A percentile compares a stretch with the other conserved stretches of the same genome.
phyloP scores from a whole-genome alignment of 2,797 vertebrate species.

The Pseudocheirus occidentalis region DNA sequence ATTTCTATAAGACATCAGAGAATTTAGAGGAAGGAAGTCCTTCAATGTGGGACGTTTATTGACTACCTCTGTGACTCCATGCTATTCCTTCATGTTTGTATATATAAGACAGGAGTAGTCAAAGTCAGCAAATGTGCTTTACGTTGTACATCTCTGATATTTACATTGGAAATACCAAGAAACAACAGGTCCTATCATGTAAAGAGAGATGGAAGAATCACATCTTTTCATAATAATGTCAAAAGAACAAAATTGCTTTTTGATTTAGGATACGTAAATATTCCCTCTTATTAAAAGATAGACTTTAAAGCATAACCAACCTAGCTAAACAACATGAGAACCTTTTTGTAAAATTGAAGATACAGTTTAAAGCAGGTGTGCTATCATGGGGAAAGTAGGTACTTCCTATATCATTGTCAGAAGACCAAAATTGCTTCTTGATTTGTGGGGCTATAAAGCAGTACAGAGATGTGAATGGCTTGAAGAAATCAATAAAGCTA shows the following conservation, averaged over 20 bases:
- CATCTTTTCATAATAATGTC: slow-evolving; percentile 41
- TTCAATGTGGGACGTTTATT: slow-evolving; percentile 9
- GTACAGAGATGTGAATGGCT: neutral
- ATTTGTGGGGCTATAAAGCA: slow-evolving; percentile 60
- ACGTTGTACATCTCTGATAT: neutral
- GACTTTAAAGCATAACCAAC: slow-evolving; percentile 37
- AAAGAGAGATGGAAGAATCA: neutral
- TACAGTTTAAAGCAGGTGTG: neutral
- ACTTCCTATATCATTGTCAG: slow-evolving; percentile 52
- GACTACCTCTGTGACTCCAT: neutral
- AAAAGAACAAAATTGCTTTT: slow-evolving; percentile 62
- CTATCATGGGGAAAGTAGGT: slow-evolving; percentile 30
- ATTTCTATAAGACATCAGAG: neutral
- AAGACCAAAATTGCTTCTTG: slow-evolving; percentile 68
- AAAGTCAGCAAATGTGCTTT: neutral
- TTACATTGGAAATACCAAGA: neutral
- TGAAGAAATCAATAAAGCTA: slow-evolving; percentile 41
- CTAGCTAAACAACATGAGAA: neutral
- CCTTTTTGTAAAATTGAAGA: slow-evolving; percentile 13
- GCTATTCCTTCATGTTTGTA: slow-evolving; percentile 7
- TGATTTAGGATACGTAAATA: slow-evolving; percentile 55
- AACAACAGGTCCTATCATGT: neutral
- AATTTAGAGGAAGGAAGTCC: neutral
- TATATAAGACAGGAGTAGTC: neutral
- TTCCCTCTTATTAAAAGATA: slow-evolving; percentile 4